Evolutionary conservation across 2,113 vertebrate genomes (phyloP).

Genomic region (Cephalopterus ornatus): DNA sequence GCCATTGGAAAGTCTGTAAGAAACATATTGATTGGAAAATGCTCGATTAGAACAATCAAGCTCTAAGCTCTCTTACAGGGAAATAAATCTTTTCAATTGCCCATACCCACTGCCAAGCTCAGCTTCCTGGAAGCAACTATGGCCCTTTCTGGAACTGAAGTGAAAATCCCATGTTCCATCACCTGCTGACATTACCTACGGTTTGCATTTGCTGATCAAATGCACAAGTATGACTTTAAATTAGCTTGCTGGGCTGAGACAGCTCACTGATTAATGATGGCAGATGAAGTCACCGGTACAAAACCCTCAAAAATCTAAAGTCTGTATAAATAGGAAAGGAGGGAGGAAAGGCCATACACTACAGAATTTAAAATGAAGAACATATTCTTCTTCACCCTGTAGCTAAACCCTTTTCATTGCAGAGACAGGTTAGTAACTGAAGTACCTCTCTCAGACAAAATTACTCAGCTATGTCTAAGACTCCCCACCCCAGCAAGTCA

Average conservation of each 20-base stretch:
- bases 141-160: constrained; percentile 75
- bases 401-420: not conserved
- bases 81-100: constrained; percentile 75
- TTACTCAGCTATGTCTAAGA: not conserved
- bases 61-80: constrained; percentile 57
- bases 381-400: not conserved
- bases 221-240: constrained; percentile 60
- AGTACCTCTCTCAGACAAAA: not conserved
- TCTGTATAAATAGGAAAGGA: not conserved
- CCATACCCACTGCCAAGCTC: constrained; percentile 60
- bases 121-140: constrained; percentile 76
- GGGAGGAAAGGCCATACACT: not conserved
- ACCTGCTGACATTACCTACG: constrained; percentile 66
- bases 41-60: constrained; percentile 56
- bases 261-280: constrained; percentile 60
- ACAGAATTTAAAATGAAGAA: not conserved
- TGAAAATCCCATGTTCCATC: constrained; percentile 61
- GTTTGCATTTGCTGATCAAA: constrained; percentile 72
- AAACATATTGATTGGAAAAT: constrained; percentile 72
- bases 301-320: not conserved
- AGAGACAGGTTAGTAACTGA: not conserved
- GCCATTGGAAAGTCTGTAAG: constrained; percentile 67
- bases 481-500: not conserved
- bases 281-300: constrained; percentile 16
- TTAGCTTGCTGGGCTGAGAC: constrained; percentile 54